A percentile compares a stretch with the other conserved stretches of the same genome.
Conservation (phyloP, 1,140 invertebrate genomes). For the Lordiphosa clarofinis region DNA sequence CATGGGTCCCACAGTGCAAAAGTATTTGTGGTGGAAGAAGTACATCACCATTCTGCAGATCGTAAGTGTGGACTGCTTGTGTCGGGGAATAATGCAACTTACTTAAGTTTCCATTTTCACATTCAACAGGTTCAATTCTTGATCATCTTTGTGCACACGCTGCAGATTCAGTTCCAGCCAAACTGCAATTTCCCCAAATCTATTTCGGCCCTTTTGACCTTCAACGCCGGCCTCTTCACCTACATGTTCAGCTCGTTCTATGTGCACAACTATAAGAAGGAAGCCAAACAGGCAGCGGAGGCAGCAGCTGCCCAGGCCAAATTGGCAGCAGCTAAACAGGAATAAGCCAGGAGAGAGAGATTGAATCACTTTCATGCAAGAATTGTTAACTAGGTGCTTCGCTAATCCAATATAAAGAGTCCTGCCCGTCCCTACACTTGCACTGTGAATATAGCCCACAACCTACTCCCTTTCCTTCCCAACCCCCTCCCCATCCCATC, state of each 20-base stretch:
- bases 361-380: not conserved
- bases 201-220: slow-evolving; percentile 84
- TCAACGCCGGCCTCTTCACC: slow-evolving; percentile 89
- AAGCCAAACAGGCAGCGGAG: slow-evolving; percentile 48
- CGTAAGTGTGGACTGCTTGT: slow-evolving; percentile 80
- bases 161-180: slow-evolving; percentile 82
- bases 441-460: not conserved
- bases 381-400: slow-evolving; percentile 37
- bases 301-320: slow-evolving; percentile 47
- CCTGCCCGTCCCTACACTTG: not conserved
- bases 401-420: slow-evolving; percentile 26
- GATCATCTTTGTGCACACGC: slow-evolving; percentile 86
- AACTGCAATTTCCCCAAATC: slow-evolving; percentile 85
- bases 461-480: not conserved
- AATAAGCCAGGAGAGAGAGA: slow-evolving; percentile 14
- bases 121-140: slow-evolving; percentile 88
- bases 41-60: slow-evolving; percentile 92
- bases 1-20: slow-evolving; percentile 89
- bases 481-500: not conserved
- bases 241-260: slow-evolving; percentile 93
- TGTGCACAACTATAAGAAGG: slow-evolving; percentile 85
- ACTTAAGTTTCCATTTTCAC: not conserved
- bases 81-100: not conserved
- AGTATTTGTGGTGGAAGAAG: slow-evolving; percentile 96
- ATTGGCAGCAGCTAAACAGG: slow-evolving; percentile 47